Conservation (phyloP, 2,113 vertebrate genomes). For the Narcine bancroftii region DNA sequence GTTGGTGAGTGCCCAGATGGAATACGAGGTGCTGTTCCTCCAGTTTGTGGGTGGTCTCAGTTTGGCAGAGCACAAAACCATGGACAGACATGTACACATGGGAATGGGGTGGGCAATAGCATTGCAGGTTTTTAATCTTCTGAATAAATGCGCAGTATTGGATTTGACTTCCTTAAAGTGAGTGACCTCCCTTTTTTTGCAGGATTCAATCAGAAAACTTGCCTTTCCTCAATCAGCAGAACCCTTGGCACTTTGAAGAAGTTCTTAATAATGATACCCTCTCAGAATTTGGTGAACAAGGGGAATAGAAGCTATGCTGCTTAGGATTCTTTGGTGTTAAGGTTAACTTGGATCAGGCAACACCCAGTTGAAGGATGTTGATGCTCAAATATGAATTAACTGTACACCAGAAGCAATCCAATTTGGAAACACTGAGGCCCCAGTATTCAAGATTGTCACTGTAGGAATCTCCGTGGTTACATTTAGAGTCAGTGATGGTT, state of each 20-base stretch:
- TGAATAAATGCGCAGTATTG: neutral
- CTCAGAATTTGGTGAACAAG: neutral
- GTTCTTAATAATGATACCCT: neutral
- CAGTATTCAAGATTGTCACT: neutral
- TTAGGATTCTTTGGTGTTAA: neutral
- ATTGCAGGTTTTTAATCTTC: neutral
- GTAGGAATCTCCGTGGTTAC: neutral
- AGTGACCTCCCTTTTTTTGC: neutral
- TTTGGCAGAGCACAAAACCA: too few relatives aligned
- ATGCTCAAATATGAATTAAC: neutral
- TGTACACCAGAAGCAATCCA: neutral
- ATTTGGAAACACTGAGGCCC: neutral
- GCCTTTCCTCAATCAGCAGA: neutral
- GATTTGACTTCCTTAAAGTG: neutral
- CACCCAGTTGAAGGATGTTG: neutral
- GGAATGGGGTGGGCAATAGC: too few relatives aligned
- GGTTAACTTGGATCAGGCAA: neutral
- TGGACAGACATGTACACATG: too few relatives aligned
- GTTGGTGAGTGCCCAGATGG: too few relatives aligned
- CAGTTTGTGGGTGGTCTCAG: too few relatives aligned
- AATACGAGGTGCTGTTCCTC: too few relatives aligned
- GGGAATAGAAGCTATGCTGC: neutral
- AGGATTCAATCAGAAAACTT: neutral
- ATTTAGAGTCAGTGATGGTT: neutral
- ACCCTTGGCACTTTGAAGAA: neutral